Conservation (phyloP, 2,888 invertebrate species). For the Pristionchus maxplancki region DNA sequence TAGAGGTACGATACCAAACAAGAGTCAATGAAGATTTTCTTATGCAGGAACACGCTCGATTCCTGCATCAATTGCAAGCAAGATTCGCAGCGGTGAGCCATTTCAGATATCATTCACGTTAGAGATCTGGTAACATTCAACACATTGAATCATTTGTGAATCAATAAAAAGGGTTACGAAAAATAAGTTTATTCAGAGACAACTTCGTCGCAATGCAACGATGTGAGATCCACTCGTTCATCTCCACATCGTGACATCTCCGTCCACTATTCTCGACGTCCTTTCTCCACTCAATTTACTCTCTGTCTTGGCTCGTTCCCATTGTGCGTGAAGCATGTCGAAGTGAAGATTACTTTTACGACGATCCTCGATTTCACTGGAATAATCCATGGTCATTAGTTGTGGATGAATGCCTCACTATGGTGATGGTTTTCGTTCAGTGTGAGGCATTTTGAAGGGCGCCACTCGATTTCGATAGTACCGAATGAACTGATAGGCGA, state of each 20-base stretch:
- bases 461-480: neutral
- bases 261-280: no score
- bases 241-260: no score
- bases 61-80: neutral
- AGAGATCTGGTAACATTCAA: no score
- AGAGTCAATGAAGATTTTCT: neutral
- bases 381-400: neutral
- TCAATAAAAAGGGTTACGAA: no score
- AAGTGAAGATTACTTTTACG: neutral
- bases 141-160: no score
- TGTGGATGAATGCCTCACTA: neutral
- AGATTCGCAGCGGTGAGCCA: neutral
- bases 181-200: neutral
- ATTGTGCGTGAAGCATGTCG: neutral
- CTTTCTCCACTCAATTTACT: neutral
- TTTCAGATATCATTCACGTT: no score
- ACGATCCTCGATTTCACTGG: neutral
- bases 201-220: neutral
- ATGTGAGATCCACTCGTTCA: neutral
- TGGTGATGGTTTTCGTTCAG: neutral
- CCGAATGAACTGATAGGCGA: slow-evolving; percentile 11
- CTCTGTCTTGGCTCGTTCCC: neutral
- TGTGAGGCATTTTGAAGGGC: neutral
- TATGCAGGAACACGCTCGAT: neutral
- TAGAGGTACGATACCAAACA: neutral